These are phyloP conservation scores for Nematopogon swammerdamellus DNA, from an alignment of 2,888 invertebrate species.

Conservation along the genomic window DNA sequence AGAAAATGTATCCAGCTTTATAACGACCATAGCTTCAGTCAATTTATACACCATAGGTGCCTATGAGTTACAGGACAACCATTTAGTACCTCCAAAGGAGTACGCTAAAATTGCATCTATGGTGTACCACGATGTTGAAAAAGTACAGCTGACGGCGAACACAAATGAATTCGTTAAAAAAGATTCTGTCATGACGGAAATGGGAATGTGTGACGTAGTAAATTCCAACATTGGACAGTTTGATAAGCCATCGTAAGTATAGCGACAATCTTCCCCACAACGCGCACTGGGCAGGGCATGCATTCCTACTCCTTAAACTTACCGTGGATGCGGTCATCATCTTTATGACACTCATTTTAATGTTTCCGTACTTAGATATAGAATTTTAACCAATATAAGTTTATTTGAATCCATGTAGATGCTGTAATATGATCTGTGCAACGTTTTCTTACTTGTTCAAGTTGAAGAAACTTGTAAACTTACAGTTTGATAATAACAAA, in stretches of 20 bases:
- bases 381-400: too few relatives aligned
- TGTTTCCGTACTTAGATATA: too few relatives aligned
- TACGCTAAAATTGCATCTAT: constrained; percentile 26
- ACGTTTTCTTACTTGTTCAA: too few relatives aligned
- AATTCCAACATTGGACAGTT: constrained; percentile 63
- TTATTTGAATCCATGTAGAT: too few relatives aligned
- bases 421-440: too few relatives aligned
- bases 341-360: too few relatives aligned
- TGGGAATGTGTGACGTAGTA: constrained; percentile 67
- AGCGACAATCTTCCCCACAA: too few relatives aligned
- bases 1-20: not conserved
- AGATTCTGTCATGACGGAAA: constrained; percentile 60
- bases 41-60: not conserved
- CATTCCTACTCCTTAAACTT: too few relatives aligned
- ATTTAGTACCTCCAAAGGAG: constrained; percentile 29
- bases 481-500: too few relatives aligned
- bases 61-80: not conserved
- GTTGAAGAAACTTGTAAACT: too few relatives aligned
- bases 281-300: too few relatives aligned
- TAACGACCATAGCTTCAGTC: not conserved
- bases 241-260: constrained; percentile 50
- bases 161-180: constrained; percentile 37
- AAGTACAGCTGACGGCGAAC: constrained; percentile 23
- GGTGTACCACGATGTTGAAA: constrained; percentile 25
- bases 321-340: too few relatives aligned